Evolutionary conservation across 2,113 vertebrate genomes (phyloP), one percentile per base, ranked within the genome.

Genomic region (Serinus canaria): DNA sequence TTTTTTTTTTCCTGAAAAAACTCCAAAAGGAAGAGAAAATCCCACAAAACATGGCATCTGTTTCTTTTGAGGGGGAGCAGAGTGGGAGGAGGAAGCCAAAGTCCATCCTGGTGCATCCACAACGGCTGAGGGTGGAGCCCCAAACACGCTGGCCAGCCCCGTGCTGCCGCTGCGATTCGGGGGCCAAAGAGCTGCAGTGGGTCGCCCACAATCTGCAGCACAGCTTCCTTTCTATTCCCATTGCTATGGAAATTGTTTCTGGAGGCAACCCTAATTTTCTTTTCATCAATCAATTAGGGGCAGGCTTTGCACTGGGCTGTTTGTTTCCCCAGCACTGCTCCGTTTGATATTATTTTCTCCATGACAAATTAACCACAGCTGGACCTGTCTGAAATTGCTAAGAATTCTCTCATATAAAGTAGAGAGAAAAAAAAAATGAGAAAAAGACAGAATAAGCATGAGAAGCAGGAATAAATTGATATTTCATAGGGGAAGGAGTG

Each of bases 251-350:
- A 95, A 86, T 92, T 27, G 27, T 90, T 95, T 92, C 86, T 94
- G 49, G 27, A 92, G 86, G 72, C 92, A 92, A 47, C 68, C 64
- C 39, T 90, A 70, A 93, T 94, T 95, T 92, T 93, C 83, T 47
- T 93, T 89, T 93, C 83, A 90, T 94, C 92, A 92, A 49, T 93
- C 94, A 94, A 74, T 94, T 94, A 92, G 63, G 64, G 83, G 33
- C 76, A 93, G 86, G 64, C 76, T 93, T 94, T 93, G 67, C 70
- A 53, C 67, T 82, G 37, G 24, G 53, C 62, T 94, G 58, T 87
- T 89, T 88, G 58, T 80, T 95, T 93, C 49, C 67, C 46, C 28
- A 44, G 76, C 35, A 28, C 60, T 78, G 39, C 46, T 80, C 41
- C 6, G 1, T 74, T 88, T 96, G 80, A 70, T 93, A 83, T 77